These are phyloP conservation scores for Eira barbara DNA, from an alignment of 2,113 vertebrate species.

Conservation along the genomic window DNA sequence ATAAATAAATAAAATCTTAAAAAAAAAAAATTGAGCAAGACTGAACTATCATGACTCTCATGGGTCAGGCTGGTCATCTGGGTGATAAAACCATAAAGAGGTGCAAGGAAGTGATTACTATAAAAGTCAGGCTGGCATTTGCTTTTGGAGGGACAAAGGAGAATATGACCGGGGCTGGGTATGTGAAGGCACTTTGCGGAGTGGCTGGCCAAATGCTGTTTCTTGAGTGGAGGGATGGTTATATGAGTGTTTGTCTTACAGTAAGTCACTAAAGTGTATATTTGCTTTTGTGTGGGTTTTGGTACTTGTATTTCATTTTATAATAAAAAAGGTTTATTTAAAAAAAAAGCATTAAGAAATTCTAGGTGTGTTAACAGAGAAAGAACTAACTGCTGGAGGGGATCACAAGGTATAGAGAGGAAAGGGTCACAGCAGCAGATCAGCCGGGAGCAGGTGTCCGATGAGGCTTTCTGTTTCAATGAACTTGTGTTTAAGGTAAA, in stretches of 20 bases:
- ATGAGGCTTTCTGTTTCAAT: neutral
- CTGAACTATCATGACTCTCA: neutral
- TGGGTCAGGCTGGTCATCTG: neutral
- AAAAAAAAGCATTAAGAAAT: neutral
- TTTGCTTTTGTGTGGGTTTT: neutral
- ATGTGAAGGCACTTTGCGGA: neutral
- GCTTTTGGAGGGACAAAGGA: neutral
- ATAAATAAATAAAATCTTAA: too few species aligned
- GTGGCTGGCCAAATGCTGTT: neutral
- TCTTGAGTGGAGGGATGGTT: neutral
- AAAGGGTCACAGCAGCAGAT: neutral
- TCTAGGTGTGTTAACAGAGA: neutral
- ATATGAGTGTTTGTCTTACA: neutral
- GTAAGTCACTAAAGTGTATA: neutral
- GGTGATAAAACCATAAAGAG: neutral
- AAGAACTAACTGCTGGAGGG: neutral
- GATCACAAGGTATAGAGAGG: neutral
- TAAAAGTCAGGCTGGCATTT: neutral
- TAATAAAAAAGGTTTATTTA: neutral
- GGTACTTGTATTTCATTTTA: neutral
- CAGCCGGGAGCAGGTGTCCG: neutral
- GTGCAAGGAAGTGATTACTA: neutral
- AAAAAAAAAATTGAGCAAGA: neutral
- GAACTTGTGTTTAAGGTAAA: neutral
- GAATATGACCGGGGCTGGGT: neutral